Evolutionary conservation across 2,113 vertebrate genomes (phyloP).

Genomic region (Nothobranchius kuhntae): DNA sequence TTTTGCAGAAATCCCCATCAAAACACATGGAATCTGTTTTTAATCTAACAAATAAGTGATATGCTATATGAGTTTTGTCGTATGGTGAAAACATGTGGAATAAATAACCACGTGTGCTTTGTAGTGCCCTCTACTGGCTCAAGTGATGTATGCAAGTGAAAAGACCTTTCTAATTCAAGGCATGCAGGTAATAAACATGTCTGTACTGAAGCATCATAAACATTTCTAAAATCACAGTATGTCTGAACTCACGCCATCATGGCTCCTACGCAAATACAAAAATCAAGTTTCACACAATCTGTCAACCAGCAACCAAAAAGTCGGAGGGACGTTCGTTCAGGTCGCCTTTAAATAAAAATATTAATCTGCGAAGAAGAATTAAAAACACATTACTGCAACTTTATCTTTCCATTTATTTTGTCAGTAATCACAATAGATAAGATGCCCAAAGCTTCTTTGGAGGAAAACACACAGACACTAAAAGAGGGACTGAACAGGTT

Average conservation of each 20-base stretch:
- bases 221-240: too few species aligned
- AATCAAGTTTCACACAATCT: neutral
- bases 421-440: conserved; percentile 76
- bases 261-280: neutral
- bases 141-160: neutral
- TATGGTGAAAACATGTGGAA: conserved; percentile 5
- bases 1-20: too few species aligned
- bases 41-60: neutral
- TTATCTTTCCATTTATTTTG: conserved; percentile 73
- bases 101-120: conserved; percentile 11
- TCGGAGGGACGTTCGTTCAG: conserved; percentile 30
- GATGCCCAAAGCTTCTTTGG: conserved; percentile 72
- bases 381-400: conserved; percentile 76
- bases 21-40: too few species aligned
- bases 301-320: conserved; percentile 22
- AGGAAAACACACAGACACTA: conserved; percentile 6
- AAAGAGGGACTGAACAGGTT: conserved; percentile 70
- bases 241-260: too few species aligned
- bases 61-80: neutral
- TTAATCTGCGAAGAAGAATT: conserved; percentile 79
- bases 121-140: conserved; percentile 58
- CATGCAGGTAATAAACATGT: neutral
- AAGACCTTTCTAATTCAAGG: too few species aligned
- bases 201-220: neutral
- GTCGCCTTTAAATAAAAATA: conserved; percentile 73